phyloP scores from a whole-genome alignment of 2,113 vertebrate species.

The Alouatta palliata region DNA sequence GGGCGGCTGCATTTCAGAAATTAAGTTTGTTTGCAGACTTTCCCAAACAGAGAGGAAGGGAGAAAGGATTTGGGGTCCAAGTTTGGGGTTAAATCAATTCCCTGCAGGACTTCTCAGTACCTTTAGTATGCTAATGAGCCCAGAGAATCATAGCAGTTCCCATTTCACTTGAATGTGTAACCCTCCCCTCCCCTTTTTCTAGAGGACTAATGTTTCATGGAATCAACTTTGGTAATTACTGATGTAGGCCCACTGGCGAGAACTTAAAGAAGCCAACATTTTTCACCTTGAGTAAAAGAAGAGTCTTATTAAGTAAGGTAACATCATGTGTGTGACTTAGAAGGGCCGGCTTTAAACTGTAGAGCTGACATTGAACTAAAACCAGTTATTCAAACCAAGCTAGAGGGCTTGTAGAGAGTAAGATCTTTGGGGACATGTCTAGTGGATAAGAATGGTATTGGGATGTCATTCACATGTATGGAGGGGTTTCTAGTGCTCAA shows the following conservation, averaged over 20 bases:
- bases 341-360: neutral
- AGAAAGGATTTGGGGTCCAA: neutral
- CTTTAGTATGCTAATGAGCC: neutral
- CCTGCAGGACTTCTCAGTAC: neutral
- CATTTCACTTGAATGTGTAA: no score
- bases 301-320: neutral
- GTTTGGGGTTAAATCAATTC: neutral
- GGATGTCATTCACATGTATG: accelerated
- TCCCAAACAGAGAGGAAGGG: neutral
- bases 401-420: neutral
- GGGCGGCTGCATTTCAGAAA: neutral
- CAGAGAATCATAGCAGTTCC: no score
- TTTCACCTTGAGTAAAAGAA: neutral
- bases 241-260: neutral
- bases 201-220: neutral
- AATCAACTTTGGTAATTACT: no score
- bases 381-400: neutral
- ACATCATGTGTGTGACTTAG: neutral
- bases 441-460: neutral
- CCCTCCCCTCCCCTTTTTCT: neutral
- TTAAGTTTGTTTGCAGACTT: neutral
- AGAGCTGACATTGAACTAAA: neutral
- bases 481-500: neutral
- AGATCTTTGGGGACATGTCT: neutral
- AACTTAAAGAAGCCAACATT: neutral